Evolutionary conservation across 2,888 invertebrate species (phyloP).

Genomic region (Plagodis dolabraria): DNA sequence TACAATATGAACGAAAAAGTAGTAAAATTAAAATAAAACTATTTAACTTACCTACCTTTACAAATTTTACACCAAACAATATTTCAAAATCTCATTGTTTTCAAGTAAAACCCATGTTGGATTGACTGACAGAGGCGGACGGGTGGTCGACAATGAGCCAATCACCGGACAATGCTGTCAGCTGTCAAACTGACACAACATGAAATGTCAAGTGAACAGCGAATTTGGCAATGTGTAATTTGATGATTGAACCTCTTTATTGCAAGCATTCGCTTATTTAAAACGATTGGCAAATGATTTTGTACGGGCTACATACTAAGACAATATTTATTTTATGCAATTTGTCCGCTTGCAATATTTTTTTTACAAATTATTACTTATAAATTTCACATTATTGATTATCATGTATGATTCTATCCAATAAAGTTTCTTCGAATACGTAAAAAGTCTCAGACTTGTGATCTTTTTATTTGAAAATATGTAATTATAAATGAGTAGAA

Average conservation of each 20-base stretch:
- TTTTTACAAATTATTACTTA: too few species aligned
- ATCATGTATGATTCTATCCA: too few species aligned
- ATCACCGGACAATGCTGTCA: slow-evolving; percentile 61
- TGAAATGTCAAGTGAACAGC: slow-evolving; percentile 34
- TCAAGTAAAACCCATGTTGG: slow-evolving; percentile 72
- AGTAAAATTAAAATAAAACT: slow-evolving; percentile 17
- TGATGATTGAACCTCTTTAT: slow-evolving; percentile 28
- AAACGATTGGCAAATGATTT: slow-evolving; percentile 20
- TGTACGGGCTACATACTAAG: too few species aligned
- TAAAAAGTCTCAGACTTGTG: too few species aligned
- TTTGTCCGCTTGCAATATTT: too few species aligned
- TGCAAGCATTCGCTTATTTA: slow-evolving; percentile 7
- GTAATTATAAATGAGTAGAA: too few species aligned
- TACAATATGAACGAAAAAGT: too few species aligned
- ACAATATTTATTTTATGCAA: too few species aligned
- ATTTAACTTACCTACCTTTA: slow-evolving; percentile 14
- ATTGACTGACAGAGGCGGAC: slow-evolving; percentile 62
- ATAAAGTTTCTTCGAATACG: too few species aligned
- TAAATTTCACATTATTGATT: too few species aligned
- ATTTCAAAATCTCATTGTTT: slow-evolving; percentile 65
- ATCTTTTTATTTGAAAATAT: too few species aligned
- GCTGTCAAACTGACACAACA: slow-evolving; percentile 47
- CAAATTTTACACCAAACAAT: slow-evolving; percentile 47
- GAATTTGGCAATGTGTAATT: slow-evolving; percentile 36
- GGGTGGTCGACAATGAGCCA: slow-evolving; percentile 65